These are phyloP conservation scores for Columba janthina DNA, from an alignment of 2,113 vertebrate species.

Conservation along the genomic window DNA sequence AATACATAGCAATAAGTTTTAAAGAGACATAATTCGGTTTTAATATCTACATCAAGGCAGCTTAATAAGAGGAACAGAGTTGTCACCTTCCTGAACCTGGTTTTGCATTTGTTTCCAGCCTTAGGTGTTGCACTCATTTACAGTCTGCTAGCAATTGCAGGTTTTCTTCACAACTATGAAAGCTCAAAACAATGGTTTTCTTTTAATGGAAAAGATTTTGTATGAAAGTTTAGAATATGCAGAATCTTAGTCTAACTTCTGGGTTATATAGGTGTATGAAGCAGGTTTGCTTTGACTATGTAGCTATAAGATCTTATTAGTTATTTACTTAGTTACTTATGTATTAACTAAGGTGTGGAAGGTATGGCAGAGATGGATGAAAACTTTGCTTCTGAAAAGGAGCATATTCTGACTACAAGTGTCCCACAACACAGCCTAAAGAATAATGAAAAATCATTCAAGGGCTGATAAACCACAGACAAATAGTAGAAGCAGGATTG, in stretches of 20 bases:
- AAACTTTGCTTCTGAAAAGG: background rate
- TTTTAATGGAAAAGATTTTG: background rate
- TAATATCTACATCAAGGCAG: background rate
- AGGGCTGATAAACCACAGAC: background rate
- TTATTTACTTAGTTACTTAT: background rate
- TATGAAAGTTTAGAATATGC: background rate
- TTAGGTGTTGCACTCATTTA: background rate
- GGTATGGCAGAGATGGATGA: background rate
- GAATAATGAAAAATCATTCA: background rate
- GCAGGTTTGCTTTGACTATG: background rate
- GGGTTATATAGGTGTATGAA: background rate
- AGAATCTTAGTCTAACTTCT: background rate
- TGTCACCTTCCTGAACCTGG: background rate
- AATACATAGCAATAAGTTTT: background rate
- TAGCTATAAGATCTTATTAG: background rate
- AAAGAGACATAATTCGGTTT: background rate
- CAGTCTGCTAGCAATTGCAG: background rate
- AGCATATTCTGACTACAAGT: background rate
- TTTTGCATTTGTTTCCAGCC: constrained; percentile 21
- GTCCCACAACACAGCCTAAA: background rate
- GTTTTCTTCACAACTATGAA: constrained; percentile 9
- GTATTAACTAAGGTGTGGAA: background rate
- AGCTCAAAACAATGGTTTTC: constrained; percentile 11
- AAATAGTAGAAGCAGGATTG: background rate
- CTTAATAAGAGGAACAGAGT: background rate